phyloP scores from a whole-genome alignment of 2,113 vertebrate species.

The Nestor notabilis region DNA sequence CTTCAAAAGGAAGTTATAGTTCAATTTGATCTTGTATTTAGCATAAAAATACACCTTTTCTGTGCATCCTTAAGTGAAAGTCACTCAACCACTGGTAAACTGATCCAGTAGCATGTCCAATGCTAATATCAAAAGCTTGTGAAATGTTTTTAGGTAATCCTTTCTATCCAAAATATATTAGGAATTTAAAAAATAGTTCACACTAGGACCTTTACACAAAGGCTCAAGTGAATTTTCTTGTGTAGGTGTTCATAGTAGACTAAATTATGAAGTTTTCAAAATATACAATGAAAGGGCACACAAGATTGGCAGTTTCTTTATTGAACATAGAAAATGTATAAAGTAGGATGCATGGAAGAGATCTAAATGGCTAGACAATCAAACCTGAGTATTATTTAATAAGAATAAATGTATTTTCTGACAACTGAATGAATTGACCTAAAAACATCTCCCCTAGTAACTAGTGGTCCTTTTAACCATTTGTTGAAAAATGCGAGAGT shows the following conservation, averaged over 20 bases:
- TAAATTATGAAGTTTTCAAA: conserved; percentile 67
- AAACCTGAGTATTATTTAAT: conserved; percentile 79
- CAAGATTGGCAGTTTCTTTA: conserved; percentile 77
- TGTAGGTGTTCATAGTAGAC: conserved; percentile 48
- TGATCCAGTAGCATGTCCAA: conserved; percentile 3
- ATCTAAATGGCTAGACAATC: conserved; percentile 63
- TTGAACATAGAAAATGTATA: conserved; percentile 71
- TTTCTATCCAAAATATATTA: conserved; percentile 65
- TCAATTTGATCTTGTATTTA: conserved; percentile 24
- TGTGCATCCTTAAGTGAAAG: conserved; percentile 54
- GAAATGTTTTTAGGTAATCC: conserved; percentile 78
- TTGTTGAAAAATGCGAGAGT: conserved; percentile 58
- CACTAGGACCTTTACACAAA: conserved; percentile 71
- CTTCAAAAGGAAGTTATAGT: conserved; percentile 32
- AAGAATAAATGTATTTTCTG: conserved; percentile 65
- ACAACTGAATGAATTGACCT: conserved; percentile 73
- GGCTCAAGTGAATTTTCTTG: conserved; percentile 63
- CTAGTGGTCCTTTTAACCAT: conserved; percentile 78
- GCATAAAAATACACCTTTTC: neutral
- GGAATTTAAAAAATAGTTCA: conserved; percentile 67
- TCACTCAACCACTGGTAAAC: conserved; percentile 56
- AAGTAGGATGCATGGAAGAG: conserved; percentile 73
- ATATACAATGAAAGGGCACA: conserved; percentile 65
- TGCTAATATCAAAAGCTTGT: conserved; percentile 46
- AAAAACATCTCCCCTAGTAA: conserved; percentile 74